Base-by-base conservation (phyloP, 2,113 vertebrate genomes). In the Nesogale talazaci region DNA sequence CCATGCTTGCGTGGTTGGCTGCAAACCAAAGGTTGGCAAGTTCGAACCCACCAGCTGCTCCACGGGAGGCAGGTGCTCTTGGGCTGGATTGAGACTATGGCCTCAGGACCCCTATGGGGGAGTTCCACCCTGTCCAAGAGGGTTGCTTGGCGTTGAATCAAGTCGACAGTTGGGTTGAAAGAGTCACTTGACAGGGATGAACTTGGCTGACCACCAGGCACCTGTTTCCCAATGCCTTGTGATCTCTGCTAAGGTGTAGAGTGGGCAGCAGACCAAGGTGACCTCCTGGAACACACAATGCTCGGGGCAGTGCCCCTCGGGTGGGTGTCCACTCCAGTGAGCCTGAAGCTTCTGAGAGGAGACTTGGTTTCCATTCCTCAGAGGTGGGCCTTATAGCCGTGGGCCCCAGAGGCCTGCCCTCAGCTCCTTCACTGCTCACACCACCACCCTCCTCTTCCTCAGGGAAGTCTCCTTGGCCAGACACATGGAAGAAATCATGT, bases 241-340 rank as follows among this genome's bases (percentile, higher is more conserved):
- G 31, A 82, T 70, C 34, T 38, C 40, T 75, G 78, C 23, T 15
- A 56, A 27, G 59, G 22, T 75, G 72, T 3, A 34, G n/a, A 57
- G 59, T 17, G 22, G 27, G 69, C 52, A 9, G 11, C 4, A 7
- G 34, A 46, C 57, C 36, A 27, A 25, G 2, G 3, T 1, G 2
- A 2, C 6, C 2, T n/a, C n/a, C 31, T 40, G n/a, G 38, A 56
- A 69, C 14, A 0, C 9, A 15, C 36, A 23, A 3, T 1, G 8
- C 74, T 84, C 56, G 52, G 61, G 38, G 38, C 36, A 1, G 14
- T 34, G 22, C 29, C 34, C 34, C 42, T 63, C 9, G 1, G 38
- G 77, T 29, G 12, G 40, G 27, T 2, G 23, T 74, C 61, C 2
- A 6, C 6, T 22, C 57, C 10, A 12, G 25, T 31, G 25, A 74